Percentiles rank a stretch among this genome's conserved stretches.
Evolutionary conservation across 2,113 vertebrate genomes (phyloP).

Genomic region (Sphyrna mokarran): DNA sequence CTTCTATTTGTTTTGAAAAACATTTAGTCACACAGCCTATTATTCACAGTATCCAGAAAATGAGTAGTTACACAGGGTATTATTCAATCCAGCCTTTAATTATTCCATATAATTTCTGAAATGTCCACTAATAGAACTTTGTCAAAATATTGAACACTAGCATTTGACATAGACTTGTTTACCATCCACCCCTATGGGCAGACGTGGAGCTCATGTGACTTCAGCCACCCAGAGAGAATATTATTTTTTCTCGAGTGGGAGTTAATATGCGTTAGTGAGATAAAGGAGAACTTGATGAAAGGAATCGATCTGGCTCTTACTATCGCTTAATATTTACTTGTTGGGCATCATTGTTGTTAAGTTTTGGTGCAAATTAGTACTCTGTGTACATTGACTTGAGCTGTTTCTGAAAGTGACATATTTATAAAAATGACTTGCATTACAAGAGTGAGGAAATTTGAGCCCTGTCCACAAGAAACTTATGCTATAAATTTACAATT

Average conservation of each 20-base stretch:
- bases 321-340: conserved; percentile 11
- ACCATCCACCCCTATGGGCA: neutral
- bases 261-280: neutral
- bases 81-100: conserved; percentile 28
- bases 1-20: conserved; percentile 33
- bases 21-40: neutral
- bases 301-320: neutral
- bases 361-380: neutral
- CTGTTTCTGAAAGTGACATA: conserved; percentile 1
- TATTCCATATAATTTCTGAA: neutral
- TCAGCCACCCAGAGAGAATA: neutral
- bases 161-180: conserved; percentile 10
- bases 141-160: neutral
- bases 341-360: neutral
- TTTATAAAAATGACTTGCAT: neutral
- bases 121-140: neutral
- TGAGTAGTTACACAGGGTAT: neutral
- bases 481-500: neutral
- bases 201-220: neutral
- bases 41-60: neutral
- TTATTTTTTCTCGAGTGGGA: neutral
- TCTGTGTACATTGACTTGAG: neutral
- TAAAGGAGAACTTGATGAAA: neutral
- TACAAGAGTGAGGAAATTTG: neutral
- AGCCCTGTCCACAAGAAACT: neutral